Evolutionary conservation across 2,113 vertebrate genomes (phyloP), one percentile per base, ranked within the genome.

Genomic region (Ibidorhyncha struthersii): DNA sequence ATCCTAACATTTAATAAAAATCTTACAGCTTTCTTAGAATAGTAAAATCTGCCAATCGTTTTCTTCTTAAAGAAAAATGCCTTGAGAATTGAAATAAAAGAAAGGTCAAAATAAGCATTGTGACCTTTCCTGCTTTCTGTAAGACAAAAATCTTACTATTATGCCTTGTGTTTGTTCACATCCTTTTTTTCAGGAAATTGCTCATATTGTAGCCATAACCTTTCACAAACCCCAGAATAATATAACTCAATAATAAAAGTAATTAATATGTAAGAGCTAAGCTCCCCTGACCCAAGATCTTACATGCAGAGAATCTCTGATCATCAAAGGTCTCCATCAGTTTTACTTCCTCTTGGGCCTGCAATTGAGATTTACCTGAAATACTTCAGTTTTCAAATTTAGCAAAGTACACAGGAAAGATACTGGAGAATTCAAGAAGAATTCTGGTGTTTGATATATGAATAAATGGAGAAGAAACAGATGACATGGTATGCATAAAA

Each of bases 221-320:
- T 78, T 86, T 88, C 69, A 79, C 43, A 96, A 96, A 63, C 10
- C 69, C 61, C 77, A 67, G 43, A 79, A 82, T 82, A 95, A 78
- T 40, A 76, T 59, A 65, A 91, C 27, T 94, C 52, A 84, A 67
- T 94, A 74, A 84, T 29, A 89, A 63, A 78, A 89, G 47, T 84
- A 91, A 94, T 95, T 95, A 91, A 95, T 93, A 91, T 36, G 29
- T 94, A 91, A 47, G 69, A 84, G 83, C 55, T 74, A 66, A 65
- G 43, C 53, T 95, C 69, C 50, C 79, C 29, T 8, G 67, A 82
- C 66, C 66, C 80, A 61, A 41, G 27, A 38, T 50, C n/a, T 81
- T 65, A 66, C 43, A 77, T 3, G 22, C 20, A 71, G 41, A 56
- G 6, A 10, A 77, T n/a, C 56, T 93, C 79, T 88, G 62, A 76